phyloP scores from a whole-genome alignment of 2,113 vertebrate genomes.

The Pogonocichla stellata region DNA sequence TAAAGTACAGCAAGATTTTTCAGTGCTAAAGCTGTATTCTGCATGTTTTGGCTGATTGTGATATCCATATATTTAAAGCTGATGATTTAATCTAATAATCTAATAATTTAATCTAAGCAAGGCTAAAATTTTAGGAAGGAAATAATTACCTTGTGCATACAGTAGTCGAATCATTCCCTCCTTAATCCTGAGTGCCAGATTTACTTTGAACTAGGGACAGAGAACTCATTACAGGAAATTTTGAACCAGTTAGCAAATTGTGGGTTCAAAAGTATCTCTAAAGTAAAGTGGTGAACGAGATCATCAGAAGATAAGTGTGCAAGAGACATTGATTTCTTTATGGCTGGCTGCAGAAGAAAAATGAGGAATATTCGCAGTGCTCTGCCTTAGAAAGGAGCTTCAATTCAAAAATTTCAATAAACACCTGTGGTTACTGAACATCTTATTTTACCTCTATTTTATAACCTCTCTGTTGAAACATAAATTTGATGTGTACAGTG shows the following conservation, averaged over 20 bases:
- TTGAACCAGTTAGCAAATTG: not conserved
- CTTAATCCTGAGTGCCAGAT: not conserved
- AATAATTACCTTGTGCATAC: not conserved
- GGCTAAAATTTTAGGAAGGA: conserved; percentile 29
- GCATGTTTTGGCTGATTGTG: not conserved
- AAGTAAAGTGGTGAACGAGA: not conserved
- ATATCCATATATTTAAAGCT: not conserved
- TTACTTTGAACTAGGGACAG: conserved; percentile 23
- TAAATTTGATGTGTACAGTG: not conserved
- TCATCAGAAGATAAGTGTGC: not conserved
- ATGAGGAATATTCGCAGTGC: not conserved
- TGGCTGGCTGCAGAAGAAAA: not conserved
- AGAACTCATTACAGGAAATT: conserved; percentile 13
- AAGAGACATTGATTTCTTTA: not conserved
- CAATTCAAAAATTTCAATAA: not conserved
- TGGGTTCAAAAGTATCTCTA: not conserved
- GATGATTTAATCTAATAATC: not conserved
- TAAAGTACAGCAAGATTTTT: not conserved
- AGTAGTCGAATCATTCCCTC: not conserved
- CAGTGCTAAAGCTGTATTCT: not conserved
- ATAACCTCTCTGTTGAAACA: not conserved
- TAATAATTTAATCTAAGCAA: not conserved
- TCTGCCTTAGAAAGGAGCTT: not conserved
- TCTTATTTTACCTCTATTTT: not conserved
- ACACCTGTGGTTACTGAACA: not conserved